Conservation (phyloP, 2,797 vertebrate species). For the Phaenicophaeus curvirostris region DNA sequence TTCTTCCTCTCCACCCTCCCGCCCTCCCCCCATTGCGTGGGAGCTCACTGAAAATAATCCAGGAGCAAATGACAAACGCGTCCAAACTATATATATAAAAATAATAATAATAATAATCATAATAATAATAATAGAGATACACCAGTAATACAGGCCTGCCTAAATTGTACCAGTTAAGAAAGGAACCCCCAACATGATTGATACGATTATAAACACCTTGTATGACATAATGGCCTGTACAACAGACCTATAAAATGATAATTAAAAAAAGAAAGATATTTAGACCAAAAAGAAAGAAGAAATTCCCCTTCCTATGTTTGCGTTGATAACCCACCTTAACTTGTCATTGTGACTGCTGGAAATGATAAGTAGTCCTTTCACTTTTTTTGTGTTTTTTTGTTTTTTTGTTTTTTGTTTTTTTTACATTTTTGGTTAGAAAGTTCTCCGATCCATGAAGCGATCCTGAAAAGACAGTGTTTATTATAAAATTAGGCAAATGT, state of each 20-base stretch:
- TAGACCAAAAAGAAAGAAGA: conserved; percentile 77
- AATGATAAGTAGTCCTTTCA: conserved; percentile 86
- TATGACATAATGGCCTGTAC: conserved; percentile 88
- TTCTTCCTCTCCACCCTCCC: conserved; percentile 49
- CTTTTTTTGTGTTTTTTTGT: conserved; percentile 77
- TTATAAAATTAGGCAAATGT: conserved; percentile 85
- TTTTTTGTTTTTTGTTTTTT: conserved; percentile 66
- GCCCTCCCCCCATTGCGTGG: conserved; percentile 65
- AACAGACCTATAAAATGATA: conserved; percentile 87
- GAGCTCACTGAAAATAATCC: conserved; percentile 80
- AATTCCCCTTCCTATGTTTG: conserved; percentile 85
- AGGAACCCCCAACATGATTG: conserved; percentile 85
- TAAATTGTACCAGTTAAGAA: conserved; percentile 89
- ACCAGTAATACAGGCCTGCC: conserved; percentile 88
- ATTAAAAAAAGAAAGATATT: conserved; percentile 79
- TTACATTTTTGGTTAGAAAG: conserved; percentile 86
- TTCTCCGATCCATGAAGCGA: conserved; percentile 85
- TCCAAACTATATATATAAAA: conserved; percentile 78
- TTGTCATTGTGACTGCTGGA: conserved; percentile 86
- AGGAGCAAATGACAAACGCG: conserved; percentile 81
- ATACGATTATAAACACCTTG: conserved; percentile 91
- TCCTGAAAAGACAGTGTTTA: conserved; percentile 88
- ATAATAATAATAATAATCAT: conserved; percentile 67
- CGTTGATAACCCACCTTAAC: conserved; percentile 85
- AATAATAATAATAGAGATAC: conserved; percentile 77